Conservation (phyloP, 2,888 invertebrate genomes). For the Pemphredon lugubris region DNA sequence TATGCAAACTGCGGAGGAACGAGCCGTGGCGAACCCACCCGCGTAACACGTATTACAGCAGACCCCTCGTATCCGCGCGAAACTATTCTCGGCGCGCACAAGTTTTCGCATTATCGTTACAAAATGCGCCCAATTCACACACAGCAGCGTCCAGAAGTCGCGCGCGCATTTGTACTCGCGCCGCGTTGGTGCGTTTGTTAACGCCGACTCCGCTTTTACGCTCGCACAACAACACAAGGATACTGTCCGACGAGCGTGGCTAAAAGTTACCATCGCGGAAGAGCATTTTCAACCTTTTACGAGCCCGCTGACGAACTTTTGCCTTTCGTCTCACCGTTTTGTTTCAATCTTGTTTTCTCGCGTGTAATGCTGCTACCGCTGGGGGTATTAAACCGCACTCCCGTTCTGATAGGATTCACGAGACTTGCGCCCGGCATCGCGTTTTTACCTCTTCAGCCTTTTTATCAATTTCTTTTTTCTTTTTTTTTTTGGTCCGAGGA, state of each 20-base stretch:
- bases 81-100: slow-evolving; percentile 47
- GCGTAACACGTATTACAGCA: slow-evolving; percentile 23
- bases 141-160: slow-evolving; percentile 13
- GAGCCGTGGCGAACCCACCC: background rate
- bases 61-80: slow-evolving; percentile 1
- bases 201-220: slow-evolving; percentile 23
- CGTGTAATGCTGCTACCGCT: background rate
- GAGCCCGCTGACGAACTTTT: slow-evolving; percentile 29
- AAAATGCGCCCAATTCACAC: slow-evolving; percentile 47
- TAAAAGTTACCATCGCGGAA: slow-evolving; percentile 33
- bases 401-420: slow-evolving; percentile 6
- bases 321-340: slow-evolving; percentile 15
- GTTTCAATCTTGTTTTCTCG: slow-evolving; percentile 21
- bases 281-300: slow-evolving; percentile 31
- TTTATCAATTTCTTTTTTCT: background rate
- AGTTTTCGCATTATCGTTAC: slow-evolving; percentile 64
- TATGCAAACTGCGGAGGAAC: slow-evolving; percentile 46
- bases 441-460: background rate
- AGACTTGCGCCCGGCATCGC: background rate
- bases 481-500: background rate
- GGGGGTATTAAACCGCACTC: slow-evolving; percentile 29
- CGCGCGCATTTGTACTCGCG: slow-evolving; percentile 31
- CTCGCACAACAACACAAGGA: slow-evolving; percentile 6
- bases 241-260: background rate
- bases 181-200: slow-evolving; percentile 31